Conservation (phyloP, 2,797 vertebrate genomes). For the Dromococcyx pavoninus region DNA sequence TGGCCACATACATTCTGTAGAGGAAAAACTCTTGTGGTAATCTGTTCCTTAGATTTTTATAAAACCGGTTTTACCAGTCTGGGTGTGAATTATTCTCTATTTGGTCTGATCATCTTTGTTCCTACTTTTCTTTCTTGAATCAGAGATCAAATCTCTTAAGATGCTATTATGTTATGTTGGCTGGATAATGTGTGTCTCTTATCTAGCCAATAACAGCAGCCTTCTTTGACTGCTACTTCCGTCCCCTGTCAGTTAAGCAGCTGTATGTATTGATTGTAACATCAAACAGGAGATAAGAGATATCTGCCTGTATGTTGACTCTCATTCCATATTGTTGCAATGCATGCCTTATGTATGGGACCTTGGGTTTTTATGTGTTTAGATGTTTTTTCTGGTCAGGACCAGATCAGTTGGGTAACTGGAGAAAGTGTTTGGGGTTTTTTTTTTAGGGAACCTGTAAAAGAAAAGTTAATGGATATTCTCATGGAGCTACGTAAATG, state of each 20-base stretch:
- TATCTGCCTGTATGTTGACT: neutral
- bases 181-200: neutral
- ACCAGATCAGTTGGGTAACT: neutral
- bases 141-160: neutral
- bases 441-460: neutral
- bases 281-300: neutral
- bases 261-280: neutral
- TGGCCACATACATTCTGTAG: neutral
- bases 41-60: neutral
- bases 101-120: neutral
- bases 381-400: neutral
- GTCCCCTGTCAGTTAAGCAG: neutral
- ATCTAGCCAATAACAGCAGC: neutral
- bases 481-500: neutral
- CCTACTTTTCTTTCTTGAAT: neutral
- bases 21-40: neutral
- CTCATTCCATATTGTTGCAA: neutral
- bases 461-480: neutral
- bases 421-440: neutral
- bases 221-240: neutral
- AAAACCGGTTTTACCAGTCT: neutral
- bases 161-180: neutral
- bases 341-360: neutral
- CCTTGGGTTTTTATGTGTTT: neutral
- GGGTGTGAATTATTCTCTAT: neutral